Evolutionary conservation across 2,888 invertebrate genomes (phyloP).

Genomic region (Aspidiotus destructor): DNA sequence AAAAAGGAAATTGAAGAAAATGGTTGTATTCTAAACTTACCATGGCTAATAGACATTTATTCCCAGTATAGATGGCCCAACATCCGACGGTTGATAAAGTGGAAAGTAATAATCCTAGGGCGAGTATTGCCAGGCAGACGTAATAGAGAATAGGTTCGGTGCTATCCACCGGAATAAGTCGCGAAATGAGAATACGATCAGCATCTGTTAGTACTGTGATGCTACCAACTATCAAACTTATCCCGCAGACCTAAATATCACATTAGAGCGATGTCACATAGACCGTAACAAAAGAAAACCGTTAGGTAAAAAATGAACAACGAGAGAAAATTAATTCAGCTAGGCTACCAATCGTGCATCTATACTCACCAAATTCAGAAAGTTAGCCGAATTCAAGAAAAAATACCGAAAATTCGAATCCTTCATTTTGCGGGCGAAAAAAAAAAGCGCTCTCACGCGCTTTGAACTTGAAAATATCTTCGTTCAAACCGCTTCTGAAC

Average conservation of each 20-base stretch:
- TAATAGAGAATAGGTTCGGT: conserved; percentile 69
- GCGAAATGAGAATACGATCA: conserved; percentile 60
- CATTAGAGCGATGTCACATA: conserved; percentile 1
- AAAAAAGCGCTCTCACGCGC: background rate
- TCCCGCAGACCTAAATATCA: conserved; percentile 59
- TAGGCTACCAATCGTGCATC: too few species aligned
- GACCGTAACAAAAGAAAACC: background rate
- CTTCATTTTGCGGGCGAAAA: conserved; percentile 11
- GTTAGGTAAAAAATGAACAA: background rate
- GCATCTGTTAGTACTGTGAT: conserved; percentile 62
- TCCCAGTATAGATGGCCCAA: conserved; percentile 65
- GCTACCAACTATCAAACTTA: conserved; percentile 59
- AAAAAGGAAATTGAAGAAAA: background rate
- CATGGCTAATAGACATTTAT: conserved; percentile 59
- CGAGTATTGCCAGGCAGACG: conserved; percentile 58
- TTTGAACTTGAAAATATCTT: too few species aligned
- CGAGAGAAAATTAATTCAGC: background rate
- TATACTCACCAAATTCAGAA: conserved; percentile 28
- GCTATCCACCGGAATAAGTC: conserved; percentile 53
- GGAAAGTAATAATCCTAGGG: conserved; percentile 58
- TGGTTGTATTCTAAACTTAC: conserved; percentile 46
- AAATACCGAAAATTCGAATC: conserved; percentile 25
- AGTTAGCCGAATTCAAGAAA: conserved; percentile 20
- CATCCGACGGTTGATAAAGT: conserved; percentile 64
- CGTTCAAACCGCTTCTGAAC: too few species aligned